Evolutionary conservation across 2,797 vertebrate genomes (phyloP), one percentile per base, ranked within the genome.

Genomic region (Tachyglossus aculeatus): DNA sequence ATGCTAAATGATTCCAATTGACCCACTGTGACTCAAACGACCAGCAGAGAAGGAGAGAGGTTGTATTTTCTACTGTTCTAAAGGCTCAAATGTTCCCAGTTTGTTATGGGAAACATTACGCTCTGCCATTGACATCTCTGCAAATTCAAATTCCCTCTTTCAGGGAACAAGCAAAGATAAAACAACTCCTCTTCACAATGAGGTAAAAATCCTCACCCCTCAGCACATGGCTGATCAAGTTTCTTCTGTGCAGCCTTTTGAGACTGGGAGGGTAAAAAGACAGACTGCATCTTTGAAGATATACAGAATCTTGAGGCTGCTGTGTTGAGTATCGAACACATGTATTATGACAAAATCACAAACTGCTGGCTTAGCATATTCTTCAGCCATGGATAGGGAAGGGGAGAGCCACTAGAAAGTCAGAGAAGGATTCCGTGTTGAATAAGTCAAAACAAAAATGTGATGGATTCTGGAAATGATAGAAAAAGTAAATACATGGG

Each of bases 381-480:
- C 82, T 77, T 80, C 84, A 63, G 56, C 85, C 88, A 85, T 74
- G 88, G 88, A 83, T 36, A 61, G 85, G 76, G 88, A 91, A 91
- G 87, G 90, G 88, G 88, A 91, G 81, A 84, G 88, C 83, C 47
- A 80, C 82, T 88, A 31, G 62, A 84, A 90, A 91, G 90, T 91
- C 88, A 87, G 86, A 88, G 88, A 89, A 90, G 79, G 78, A 74
- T 85, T 78, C 85, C 88, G 80, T 90, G 91, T 90, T 90, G 87
- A 89, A 90, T 90, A 90, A 85, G 88, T 90, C 92, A 93, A 90
- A 92, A 92, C 91, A 93, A 92, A 91, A 92, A 92, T 91, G 91
- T 82, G 88, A 84, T 86, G 86, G 81, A 88, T 91, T 90, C 79
- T 89, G 81, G 65, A 33, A 88, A 87, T 54, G 73, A 78, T 85